Percentiles rank a stretch among this genome's conserved stretches.
These are phyloP conservation scores for Nymphalis io DNA, from an alignment of 1,140 invertebrate species.

Conservation along the genomic window DNA sequence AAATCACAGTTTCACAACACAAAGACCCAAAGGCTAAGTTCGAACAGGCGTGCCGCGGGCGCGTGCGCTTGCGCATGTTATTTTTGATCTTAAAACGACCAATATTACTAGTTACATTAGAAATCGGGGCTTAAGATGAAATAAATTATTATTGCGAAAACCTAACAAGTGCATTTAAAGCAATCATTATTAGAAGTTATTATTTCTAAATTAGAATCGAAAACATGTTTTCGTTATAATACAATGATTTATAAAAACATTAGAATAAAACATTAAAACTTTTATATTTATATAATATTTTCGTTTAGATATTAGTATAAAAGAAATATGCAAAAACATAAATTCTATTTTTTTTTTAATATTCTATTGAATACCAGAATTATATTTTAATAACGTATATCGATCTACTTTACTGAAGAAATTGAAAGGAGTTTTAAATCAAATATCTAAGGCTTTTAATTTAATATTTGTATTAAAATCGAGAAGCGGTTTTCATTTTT, in stretches of 20 bases:
- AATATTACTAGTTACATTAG: constrained; percentile 28
- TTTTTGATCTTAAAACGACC: constrained; percentile 31
- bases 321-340: too few species aligned
- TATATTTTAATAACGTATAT: constrained; percentile 14
- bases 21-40: constrained; percentile 35
- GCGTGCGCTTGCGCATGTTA: constrained; percentile 30
- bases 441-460: constrained; percentile 1
- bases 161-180: neutral
- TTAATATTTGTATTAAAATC: neutral
- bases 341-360: too few species aligned
- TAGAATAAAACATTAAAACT: too few species aligned
- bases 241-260: too few species aligned
- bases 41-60: constrained; percentile 32
- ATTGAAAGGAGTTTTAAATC: constrained; percentile 29
- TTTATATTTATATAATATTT: too few species aligned
- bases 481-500: neutral
- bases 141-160: constrained; percentile 27
- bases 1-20: constrained; percentile 34
- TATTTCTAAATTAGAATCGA: neutral
- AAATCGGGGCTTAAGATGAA: constrained; percentile 26
- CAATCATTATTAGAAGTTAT: neutral
- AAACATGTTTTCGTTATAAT: too few species aligned
- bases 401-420: neutral
- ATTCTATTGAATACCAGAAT: too few species aligned
- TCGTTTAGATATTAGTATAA: too few species aligned